A percentile compares a stretch with the other conserved stretches of the same genome.
These are phyloP conservation scores for Drosophila barbarae DNA, from an alignment of 2,888 invertebrate genomes.

Conservation along the genomic window DNA sequence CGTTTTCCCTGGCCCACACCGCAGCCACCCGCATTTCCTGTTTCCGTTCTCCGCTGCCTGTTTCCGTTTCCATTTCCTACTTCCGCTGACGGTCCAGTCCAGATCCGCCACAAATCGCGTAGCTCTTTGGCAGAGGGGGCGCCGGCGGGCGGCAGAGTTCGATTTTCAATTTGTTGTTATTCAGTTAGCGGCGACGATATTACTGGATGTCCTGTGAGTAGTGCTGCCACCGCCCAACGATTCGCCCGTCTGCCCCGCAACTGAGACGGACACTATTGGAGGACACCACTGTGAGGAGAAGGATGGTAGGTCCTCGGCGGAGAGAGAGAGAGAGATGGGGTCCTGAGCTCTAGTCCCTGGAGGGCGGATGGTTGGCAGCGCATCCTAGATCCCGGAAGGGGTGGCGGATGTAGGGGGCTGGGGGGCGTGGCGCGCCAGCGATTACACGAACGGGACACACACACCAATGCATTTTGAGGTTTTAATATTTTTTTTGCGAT, in stretches of 20 bases:
- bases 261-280: constrained; percentile 7
- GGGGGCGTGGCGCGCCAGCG: constrained; percentile 60
- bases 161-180: constrained; percentile 20
- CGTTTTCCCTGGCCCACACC: constrained; percentile 28
- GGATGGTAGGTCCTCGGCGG: constrained; percentile 33
- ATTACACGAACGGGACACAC: constrained; percentile 77
- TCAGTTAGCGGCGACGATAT: constrained; percentile 3
- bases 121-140: constrained; percentile 16
- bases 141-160: constrained; percentile 18
- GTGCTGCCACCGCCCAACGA: constrained; percentile 10
- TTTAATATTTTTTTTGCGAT: constrained; percentile 63
- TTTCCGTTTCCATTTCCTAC: constrained; percentile 2
- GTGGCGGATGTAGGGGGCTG: constrained; percentile 14
- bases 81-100: constrained; percentile 1
- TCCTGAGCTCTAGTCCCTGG: constrained; percentile 1
- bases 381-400: constrained; percentile 1
- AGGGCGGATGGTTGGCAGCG: background rate
- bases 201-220: constrained; percentile 24
- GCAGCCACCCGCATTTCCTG: constrained; percentile 20
- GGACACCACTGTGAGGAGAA: constrained; percentile 5
- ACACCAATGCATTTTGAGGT: constrained; percentile 73
- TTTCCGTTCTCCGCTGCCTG: constrained; percentile 11
- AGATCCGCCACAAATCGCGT: constrained; percentile 4
- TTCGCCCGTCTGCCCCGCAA: constrained; percentile 24
- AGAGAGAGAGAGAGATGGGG: background rate